Conservation (phyloP, 2,888 invertebrate genomes). For the Slavum lentiscoides region DNA sequence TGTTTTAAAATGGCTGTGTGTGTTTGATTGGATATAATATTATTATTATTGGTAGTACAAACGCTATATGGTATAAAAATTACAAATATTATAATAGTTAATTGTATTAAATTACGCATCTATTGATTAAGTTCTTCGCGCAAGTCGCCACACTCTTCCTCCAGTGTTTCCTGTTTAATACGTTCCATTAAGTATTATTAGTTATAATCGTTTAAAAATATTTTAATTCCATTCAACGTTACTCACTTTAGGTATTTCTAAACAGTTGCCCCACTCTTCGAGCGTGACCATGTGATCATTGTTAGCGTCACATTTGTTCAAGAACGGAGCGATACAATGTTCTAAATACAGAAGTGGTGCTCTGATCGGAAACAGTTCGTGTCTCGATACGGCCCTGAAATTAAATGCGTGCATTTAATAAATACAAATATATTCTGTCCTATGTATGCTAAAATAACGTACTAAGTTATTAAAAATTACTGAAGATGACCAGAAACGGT, state of each 20-base stretch:
- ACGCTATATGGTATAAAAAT: not conserved
- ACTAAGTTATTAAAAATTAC: too few species aligned
- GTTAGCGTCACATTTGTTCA: constrained; percentile 86
- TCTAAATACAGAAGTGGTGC: constrained; percentile 94
- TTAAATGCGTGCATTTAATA: constrained; percentile 10
- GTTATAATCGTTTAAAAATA: not conserved
- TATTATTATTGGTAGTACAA: not conserved
- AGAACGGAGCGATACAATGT: constrained; percentile 96
- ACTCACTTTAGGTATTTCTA: constrained; percentile 79
- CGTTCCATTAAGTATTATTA: not conserved
- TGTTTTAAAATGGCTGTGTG: too few species aligned
- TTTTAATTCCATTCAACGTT: not conserved
- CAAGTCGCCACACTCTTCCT: constrained; percentile 31
- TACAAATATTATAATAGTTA: not conserved
- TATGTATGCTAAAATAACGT: not conserved
- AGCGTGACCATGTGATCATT: constrained; percentile 88
- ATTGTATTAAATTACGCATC: not conserved
- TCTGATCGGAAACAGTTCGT: constrained; percentile 94
- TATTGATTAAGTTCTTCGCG: constrained; percentile 20
- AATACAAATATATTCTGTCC: not conserved
- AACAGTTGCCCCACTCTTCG: constrained; percentile 88
- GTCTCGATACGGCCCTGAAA: constrained; percentile 77
- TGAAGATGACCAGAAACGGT: not conserved
- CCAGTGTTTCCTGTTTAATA: constrained; percentile 34
- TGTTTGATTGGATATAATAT: not conserved